Evolutionary conservation across 2,797 vertebrate species (phyloP), one percentile per base, ranked within the genome.

Genomic region (Megalops cyprinoides): DNA sequence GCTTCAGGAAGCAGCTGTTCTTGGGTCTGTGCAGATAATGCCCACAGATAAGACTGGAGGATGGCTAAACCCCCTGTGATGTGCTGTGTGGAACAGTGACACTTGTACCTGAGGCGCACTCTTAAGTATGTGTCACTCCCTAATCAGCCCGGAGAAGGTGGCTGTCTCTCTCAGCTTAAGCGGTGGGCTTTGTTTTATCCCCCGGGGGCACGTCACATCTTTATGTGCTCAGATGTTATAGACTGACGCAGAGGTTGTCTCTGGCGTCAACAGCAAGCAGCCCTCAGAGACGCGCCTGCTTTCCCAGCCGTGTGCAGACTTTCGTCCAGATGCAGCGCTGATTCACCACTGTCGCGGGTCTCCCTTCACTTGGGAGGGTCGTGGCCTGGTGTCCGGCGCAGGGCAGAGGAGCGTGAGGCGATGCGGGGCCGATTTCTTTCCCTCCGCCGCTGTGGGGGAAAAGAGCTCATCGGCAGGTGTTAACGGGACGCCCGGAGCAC

Each of bases 1-100:
- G 28, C 46, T 34, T 78, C 65, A 28, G 77, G 77, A 28, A n/a
- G 74, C 39, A 42, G 65, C 65, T 78, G 46, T 78, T 31, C 49
- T 46, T 62, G 3, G 77, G 60, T 48, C 77, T 69, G 20, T 44
- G 69, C 69, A 1, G n/a, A 46, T 74, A 42, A 74, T n/a, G n/a
- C 4, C 44, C 37, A 5, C 31, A 48, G 77, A 78, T 78, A 67
- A 78, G 77, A 78, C 60, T 46, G 2, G 44, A 44, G 46, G 46
- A 48, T 12, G 39, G 73, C 1, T 31, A 62, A 44, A 1, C 49
- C 42, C 25, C 42, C 76, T 0, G 23, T 75, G 69, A 49, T 74
- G 76, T 84, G 83, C 79, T 81, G 74, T 83, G 85, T 85, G 6
- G 31, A 69, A 31, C 15, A 51, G 65, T 58, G 51, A 34, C 65